Conservation (phyloP, 1,140 invertebrate species). For the Camponotus pennsylvanicus region DNA sequence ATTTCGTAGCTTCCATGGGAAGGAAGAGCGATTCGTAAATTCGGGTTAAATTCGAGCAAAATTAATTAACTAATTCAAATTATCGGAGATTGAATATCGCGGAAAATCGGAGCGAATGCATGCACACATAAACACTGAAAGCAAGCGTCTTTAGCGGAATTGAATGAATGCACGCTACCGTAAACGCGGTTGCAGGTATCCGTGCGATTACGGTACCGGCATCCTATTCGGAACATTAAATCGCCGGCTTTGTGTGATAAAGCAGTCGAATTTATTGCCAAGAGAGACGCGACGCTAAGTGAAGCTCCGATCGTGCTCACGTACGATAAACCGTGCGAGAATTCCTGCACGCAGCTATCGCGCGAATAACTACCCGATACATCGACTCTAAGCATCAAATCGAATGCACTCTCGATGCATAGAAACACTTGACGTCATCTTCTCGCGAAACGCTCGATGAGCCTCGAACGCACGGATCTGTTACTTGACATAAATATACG, state of each 20-base stretch:
- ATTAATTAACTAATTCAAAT: not conserved
- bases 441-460: not conserved
- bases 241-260: constrained; percentile 1
- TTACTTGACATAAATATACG: not conserved
- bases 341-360: constrained; percentile 29
- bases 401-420: not conserved
- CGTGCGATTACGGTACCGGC: constrained; percentile 12
- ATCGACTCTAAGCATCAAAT: not conserved
- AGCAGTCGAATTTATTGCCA: constrained; percentile 40
- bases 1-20: not conserved
- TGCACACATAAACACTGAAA: not conserved
- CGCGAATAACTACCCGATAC: constrained; percentile 1
- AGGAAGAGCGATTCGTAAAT: no score
- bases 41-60: not conserved
- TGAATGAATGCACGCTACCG: not conserved
- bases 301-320: constrained; percentile 29
- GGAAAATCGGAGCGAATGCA: not conserved
- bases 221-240: constrained; percentile 45
- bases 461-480: not conserved
- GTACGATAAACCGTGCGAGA: constrained; percentile 21
- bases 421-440: constrained; percentile 11
- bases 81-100: not conserved
- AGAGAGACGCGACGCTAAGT: constrained; percentile 32
- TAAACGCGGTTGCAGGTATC: constrained; percentile 21
- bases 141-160: not conserved